A percentile compares a stretch with the other conserved stretches of the same genome.
Evolutionary conservation across 2,888 invertebrate species (phyloP).

Genomic region (Trichopria drosophilae): DNA sequence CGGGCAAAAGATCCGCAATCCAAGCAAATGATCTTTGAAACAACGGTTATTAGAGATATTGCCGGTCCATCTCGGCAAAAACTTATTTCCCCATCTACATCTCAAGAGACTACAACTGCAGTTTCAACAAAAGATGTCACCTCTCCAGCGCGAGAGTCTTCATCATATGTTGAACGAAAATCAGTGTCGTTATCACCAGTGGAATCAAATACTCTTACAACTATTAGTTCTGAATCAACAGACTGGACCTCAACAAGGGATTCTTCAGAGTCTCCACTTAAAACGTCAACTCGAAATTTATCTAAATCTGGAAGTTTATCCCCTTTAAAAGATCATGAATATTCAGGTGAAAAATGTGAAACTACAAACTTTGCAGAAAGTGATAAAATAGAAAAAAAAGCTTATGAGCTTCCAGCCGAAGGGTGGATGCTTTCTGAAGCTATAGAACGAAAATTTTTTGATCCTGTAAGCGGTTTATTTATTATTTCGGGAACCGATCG

Average conservation of each 20-base stretch:
- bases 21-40: conserved; percentile 44
- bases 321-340: conserved; percentile 29
- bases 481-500: conserved; percentile 85
- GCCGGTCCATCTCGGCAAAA: conserved; percentile 23
- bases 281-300: conserved; percentile 15
- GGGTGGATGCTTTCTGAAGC: conserved; percentile 85
- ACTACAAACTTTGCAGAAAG: conserved; percentile 33
- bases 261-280: not conserved
- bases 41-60: conserved; percentile 41
- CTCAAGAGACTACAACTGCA: conserved; percentile 48
- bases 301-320: conserved; percentile 22
- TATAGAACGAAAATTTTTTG: conserved; percentile 78
- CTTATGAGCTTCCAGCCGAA: conserved; percentile 78
- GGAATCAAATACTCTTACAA: conserved; percentile 10
- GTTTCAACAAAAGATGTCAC: conserved; percentile 45
- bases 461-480: conserved; percentile 81
- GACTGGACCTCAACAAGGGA: conserved; percentile 16
- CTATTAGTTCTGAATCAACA: conserved; percentile 9
- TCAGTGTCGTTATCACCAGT: conserved; percentile 1
- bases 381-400: conserved; percentile 65
- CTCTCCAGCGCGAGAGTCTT: conserved; percentile 24
- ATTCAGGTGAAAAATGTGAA: conserved; percentile 32
- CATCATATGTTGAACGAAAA: not conserved
- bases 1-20: conserved; percentile 41
- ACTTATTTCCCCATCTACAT: conserved; percentile 35